Percentiles rank a stretch among this genome's conserved stretches.
Evolutionary conservation across 2,888 invertebrate species (phyloP).

Genomic region (Nebria brevicollis): DNA sequence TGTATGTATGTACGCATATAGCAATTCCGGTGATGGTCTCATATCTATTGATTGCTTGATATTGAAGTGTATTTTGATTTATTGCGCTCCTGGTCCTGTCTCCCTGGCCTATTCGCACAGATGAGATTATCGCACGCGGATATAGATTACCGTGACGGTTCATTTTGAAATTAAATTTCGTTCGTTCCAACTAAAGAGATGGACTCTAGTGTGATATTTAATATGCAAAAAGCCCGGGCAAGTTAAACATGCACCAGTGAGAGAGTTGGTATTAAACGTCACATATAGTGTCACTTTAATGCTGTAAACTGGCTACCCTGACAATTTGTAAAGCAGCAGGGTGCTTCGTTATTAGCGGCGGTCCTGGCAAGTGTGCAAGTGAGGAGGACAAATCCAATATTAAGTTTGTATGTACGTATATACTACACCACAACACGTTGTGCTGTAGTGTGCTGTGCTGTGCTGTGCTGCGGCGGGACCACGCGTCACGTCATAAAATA

Average conservation of each 20-base stretch:
- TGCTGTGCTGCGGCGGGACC: background rate
- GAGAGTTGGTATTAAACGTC: slow-evolving; percentile 13
- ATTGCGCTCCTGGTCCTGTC: slow-evolving; percentile 20
- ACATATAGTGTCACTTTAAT: slow-evolving; percentile 24
- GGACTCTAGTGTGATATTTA: background rate
- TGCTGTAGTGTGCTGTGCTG: background rate
- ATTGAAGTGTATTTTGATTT: slow-evolving; percentile 35
- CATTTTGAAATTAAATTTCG: slow-evolving; percentile 11
- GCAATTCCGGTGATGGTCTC: slow-evolving; percentile 8
- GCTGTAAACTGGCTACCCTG: slow-evolving; percentile 53
- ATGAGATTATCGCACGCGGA: slow-evolving; percentile 33
- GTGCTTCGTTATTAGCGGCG: slow-evolving; percentile 43
- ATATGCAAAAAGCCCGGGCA: background rate
- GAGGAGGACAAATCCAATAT: slow-evolving; percentile 34
- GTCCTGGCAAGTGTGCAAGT: slow-evolving; percentile 9
- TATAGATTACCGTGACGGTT: slow-evolving; percentile 28
- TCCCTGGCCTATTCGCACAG: slow-evolving; percentile 23
- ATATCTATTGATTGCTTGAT: slow-evolving; percentile 24
- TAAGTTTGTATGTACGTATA: slow-evolving; percentile 3
- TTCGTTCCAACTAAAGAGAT: background rate
- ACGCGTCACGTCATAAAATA: slow-evolving; percentile 43
- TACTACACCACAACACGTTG: slow-evolving; percentile 15
- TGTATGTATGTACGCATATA: background rate
- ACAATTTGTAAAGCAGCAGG: slow-evolving; percentile 60
- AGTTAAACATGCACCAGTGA: background rate